A percentile compares a stretch with the other conserved stretches of the same genome.
Evolutionary conservation across 1,140 invertebrate genomes (phyloP).

Genomic region (Drosophila simulans): DNA sequence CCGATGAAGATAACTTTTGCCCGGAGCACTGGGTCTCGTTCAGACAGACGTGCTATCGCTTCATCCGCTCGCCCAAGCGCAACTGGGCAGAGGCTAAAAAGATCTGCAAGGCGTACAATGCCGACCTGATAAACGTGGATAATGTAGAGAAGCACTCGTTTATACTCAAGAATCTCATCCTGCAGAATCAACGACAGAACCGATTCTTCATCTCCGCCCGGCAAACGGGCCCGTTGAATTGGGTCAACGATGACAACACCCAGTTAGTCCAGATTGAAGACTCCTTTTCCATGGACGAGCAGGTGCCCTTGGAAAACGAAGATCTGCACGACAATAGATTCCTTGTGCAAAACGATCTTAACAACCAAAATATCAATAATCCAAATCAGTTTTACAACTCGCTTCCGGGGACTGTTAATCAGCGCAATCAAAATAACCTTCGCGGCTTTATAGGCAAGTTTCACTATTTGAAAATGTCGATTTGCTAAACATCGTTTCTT

Average conservation of each 20-base stretch:
- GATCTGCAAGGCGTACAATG: conserved; percentile 92
- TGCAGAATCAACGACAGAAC: conserved; percentile 93
- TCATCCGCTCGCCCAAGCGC: conserved; percentile 93
- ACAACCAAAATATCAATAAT: conserved; percentile 77
- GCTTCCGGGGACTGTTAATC: conserved; percentile 72
- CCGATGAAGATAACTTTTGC: conserved; percentile 86
- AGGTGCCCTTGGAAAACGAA: conserved; percentile 69
- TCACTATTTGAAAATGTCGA: no score
- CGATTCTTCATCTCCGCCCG: conserved; percentile 94
- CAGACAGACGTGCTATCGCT: conserved; percentile 92
- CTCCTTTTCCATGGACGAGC: conserved; percentile 89
- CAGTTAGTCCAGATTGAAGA: conserved; percentile 92
- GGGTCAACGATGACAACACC: conserved; percentile 94
- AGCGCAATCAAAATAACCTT: conserved; percentile 79
- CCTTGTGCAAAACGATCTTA: conserved; percentile 66
- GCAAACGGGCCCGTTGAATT: conserved; percentile 90
- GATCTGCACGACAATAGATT: conserved; percentile 81
- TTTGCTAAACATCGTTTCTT: background rate
- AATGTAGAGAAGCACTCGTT: conserved; percentile 94
- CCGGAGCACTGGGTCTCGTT: conserved; percentile 93
- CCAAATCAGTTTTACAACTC: conserved; percentile 85
- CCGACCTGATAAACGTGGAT: conserved; percentile 92
- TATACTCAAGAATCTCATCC: conserved; percentile 90
- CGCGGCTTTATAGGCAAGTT: conserved; percentile 68
- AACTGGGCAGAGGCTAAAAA: conserved; percentile 91